Evolutionary conservation across 2,797 vertebrate genomes (phyloP).

Genomic region (Prionace glauca): DNA sequence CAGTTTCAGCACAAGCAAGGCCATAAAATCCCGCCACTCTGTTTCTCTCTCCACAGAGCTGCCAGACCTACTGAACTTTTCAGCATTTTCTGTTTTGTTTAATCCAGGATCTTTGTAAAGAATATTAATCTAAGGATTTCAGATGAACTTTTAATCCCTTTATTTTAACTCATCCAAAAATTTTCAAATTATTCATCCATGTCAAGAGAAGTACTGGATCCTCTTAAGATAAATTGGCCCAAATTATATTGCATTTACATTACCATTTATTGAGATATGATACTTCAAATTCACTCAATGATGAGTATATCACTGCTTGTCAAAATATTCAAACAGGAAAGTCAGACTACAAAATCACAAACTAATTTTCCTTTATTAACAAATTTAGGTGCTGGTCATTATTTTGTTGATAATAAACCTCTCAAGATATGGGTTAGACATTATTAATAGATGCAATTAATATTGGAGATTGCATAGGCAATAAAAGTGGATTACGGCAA

Average conservation of each 20-base stretch:
- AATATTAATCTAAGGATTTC: background rate
- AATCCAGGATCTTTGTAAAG: background rate
- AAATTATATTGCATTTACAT: background rate
- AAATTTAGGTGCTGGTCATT: background rate
- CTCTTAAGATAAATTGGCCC: background rate
- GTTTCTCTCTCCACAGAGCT: no score
- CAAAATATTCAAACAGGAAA: background rate
- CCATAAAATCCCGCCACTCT: no score
- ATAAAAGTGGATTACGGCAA: background rate
- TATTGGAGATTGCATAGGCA: background rate
- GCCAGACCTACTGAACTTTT: no score
- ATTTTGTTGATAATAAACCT: no score
- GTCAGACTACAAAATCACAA: background rate
- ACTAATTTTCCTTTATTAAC: background rate
- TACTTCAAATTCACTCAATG: background rate
- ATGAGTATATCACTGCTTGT: background rate
- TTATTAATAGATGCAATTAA: background rate
- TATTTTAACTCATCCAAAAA: background rate
- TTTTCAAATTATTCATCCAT: background rate
- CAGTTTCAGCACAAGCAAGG: no score
- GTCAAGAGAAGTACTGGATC: background rate
- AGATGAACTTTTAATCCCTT: background rate
- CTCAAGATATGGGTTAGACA: background rate
- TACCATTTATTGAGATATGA: background rate
- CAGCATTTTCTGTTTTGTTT: no score